These are phyloP conservation scores for Sprattus sprattus DNA, from an alignment of 2,113 vertebrate species.

Conservation along the genomic window DNA sequence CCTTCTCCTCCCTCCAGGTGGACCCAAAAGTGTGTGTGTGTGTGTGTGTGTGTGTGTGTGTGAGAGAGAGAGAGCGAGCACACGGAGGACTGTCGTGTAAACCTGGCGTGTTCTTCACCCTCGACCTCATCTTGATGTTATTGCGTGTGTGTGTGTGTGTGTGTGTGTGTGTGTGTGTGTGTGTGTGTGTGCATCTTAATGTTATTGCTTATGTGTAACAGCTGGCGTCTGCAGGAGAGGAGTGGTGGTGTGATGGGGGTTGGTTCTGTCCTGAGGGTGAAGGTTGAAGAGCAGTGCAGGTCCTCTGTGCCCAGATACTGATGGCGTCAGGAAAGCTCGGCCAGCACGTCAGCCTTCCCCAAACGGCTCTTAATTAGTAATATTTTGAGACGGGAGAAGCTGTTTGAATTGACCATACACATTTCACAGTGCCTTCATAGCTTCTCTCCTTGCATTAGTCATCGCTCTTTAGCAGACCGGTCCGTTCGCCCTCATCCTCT, in stretches of 20 bases:
- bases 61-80: not conserved
- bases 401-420: not conserved
- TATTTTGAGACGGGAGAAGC: not conserved
- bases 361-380: not conserved
- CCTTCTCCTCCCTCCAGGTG: not conserved
- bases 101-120: not conserved
- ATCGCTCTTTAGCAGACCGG: not conserved
- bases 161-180: too few species aligned
- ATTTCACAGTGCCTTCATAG: not conserved
- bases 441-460: not conserved
- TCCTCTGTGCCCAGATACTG: not conserved
- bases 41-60: slow-evolving; percentile 15
- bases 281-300: not conserved
- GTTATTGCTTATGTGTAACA: not conserved
- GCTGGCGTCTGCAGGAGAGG: not conserved
- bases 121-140: not conserved
- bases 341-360: not conserved
- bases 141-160: not conserved
- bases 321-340: not conserved
- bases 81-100: not conserved
- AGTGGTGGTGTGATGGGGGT: not conserved
- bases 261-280: not conserved
- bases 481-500: not conserved
- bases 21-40: not conserved
- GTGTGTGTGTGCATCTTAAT: too few species aligned